These are phyloP conservation scores for Elanoides forficatus DNA, from an alignment of 2,113 vertebrate species.

Conservation along the genomic window DNA sequence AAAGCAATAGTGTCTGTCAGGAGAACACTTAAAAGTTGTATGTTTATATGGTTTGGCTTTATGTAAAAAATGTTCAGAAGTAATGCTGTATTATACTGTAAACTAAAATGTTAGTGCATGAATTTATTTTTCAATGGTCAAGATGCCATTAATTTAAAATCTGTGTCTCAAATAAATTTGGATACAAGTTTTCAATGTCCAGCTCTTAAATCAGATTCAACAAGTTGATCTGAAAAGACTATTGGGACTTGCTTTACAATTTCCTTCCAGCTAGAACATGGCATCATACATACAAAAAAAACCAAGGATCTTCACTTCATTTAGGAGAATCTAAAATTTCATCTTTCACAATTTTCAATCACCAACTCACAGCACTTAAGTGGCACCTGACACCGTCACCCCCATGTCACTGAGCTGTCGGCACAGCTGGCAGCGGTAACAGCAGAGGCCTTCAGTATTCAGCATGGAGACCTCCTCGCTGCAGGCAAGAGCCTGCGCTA, in stretches of 20 bases:
- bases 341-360: background rate
- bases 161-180: conserved; percentile 59
- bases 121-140: conserved; percentile 76
- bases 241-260: background rate
- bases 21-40: conserved; percentile 54
- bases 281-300: background rate
- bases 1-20: conserved; percentile 74
- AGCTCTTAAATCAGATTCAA: background rate
- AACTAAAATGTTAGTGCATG: conserved; percentile 79
- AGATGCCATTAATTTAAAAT: conserved; percentile 30
- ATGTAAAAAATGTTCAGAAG: conserved; percentile 48
- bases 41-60: conserved; percentile 68
- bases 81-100: conserved; percentile 71
- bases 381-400: background rate
- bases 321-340: background rate
- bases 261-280: background rate
- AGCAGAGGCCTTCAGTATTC: background rate
- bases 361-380: background rate
- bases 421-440: background rate
- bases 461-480: background rate
- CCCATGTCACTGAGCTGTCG: background rate
- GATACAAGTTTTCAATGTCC: background rate
- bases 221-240: background rate
- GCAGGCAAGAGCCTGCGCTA: background rate
- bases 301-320: background rate